Percentiles rank a stretch among this genome's conserved stretches.
phyloP scores from a whole-genome alignment of 2,797 vertebrate species.

The Choloepus didactylus region DNA sequence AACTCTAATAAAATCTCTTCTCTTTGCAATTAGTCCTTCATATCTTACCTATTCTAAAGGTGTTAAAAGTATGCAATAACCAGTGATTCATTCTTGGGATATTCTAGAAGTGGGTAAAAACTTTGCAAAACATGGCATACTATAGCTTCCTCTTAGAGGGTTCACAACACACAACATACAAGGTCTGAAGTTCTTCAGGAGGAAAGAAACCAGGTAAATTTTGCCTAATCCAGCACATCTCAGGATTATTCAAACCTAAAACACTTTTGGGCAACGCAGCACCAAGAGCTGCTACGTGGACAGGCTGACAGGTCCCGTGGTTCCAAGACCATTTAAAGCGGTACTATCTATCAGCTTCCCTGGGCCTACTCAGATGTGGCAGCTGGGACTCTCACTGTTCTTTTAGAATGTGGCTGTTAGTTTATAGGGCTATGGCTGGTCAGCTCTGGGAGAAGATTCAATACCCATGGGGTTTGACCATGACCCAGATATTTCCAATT shows the following conservation, averaged over 20 bases:
- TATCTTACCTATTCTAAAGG: not conserved
- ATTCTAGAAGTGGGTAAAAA: not conserved
- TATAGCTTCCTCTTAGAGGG: not conserved
- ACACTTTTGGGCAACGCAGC: not conserved
- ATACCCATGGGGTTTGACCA: not conserved
- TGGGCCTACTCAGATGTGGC: not conserved
- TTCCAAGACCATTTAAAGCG: not conserved
- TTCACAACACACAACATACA: not conserved
- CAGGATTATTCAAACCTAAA: not conserved
- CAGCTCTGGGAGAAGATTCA: not conserved
- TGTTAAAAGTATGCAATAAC: not conserved
- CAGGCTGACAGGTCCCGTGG: not conserved
- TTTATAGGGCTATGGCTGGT: not conserved
- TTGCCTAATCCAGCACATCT: not conserved
- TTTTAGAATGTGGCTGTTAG: not conserved
- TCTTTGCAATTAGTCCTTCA: not conserved
- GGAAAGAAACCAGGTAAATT: not conserved
- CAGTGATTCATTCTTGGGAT: not conserved
- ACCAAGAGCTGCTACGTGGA: not conserved
- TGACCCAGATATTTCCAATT: not conserved
- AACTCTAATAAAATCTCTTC: not conserved
- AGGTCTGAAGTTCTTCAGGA: not conserved
- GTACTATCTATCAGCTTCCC: not conserved
- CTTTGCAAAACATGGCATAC: not conserved
- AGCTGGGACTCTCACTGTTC: not conserved